These are phyloP conservation scores for Phalacrocorax brasilianus DNA, from an alignment of 2,113 vertebrate genomes.

Conservation along the genomic window DNA sequence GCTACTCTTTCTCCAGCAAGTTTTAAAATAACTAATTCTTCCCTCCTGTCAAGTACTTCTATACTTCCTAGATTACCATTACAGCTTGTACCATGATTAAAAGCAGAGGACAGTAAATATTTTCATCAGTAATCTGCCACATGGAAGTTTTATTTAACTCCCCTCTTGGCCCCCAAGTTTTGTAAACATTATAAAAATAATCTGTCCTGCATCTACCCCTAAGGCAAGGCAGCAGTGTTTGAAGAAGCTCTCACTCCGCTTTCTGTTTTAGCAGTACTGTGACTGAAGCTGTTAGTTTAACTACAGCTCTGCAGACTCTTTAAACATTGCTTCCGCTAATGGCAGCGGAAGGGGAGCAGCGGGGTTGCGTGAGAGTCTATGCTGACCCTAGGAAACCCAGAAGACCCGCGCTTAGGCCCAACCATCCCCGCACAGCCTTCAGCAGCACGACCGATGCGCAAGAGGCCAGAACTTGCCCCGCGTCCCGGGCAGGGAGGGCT, in stretches of 20 bases:
- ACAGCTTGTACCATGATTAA: background rate
- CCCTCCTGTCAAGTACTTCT: background rate
- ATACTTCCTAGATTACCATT: background rate
- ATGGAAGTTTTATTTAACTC: background rate
- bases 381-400: rapidly evolving
- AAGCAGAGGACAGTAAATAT: background rate
- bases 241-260: background rate
- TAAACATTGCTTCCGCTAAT: rapidly evolving
- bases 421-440: rapidly evolving
- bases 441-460: background rate
- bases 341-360: rapidly evolving
- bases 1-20: background rate
- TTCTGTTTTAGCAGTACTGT: background rate
- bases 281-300: background rate
- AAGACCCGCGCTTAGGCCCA: rapidly evolving
- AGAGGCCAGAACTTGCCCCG: rapidly evolving
- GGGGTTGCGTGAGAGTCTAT: rapidly evolving
- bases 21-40: background rate
- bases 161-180: background rate
- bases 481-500: rapidly evolving
- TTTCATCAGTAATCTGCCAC: background rate
- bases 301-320: too few relatives aligned
- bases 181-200: background rate
- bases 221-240: background rate
- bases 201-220: background rate